Conservation (phyloP, 2,888 invertebrate genomes). For the Noctuana brunneofusca region DNA sequence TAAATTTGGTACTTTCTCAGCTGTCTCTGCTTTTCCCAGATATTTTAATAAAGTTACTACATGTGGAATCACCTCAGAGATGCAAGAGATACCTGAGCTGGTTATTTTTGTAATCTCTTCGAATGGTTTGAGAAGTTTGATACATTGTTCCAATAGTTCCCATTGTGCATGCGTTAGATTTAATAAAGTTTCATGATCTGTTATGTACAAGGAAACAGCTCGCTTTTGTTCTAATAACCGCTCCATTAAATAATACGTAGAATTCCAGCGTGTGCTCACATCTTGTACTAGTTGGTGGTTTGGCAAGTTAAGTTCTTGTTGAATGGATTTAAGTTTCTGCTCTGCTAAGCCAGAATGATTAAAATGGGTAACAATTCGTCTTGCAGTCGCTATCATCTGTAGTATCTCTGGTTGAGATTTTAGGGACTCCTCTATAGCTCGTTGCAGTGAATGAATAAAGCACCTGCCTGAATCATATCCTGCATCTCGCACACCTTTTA, state of each 20-base stretch:
- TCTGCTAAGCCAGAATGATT: constrained; percentile 38
- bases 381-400: constrained; percentile 42
- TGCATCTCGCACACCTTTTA: constrained; percentile 44
- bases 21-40: constrained; percentile 25
- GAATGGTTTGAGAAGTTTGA: constrained; percentile 43
- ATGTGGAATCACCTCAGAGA: constrained; percentile 43
- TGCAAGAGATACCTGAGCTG: constrained; percentile 43
- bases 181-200: constrained; percentile 37
- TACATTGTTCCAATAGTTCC: constrained; percentile 43
- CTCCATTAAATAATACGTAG: constrained; percentile 42
- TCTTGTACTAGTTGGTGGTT: constrained; percentile 45
- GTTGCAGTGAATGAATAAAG: constrained; percentile 47
- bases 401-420: constrained; percentile 44
- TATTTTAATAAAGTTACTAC: constrained; percentile 1
- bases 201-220: constrained; percentile 41
- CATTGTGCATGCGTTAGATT: constrained; percentile 41
- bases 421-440: constrained; percentile 43
- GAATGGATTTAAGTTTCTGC: constrained; percentile 39
- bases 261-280: constrained; percentile 42
- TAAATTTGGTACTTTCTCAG: neutral
- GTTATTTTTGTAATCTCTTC: constrained; percentile 46
- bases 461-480: constrained; percentile 44
- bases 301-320: constrained; percentile 45
- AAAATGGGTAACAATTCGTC: constrained; percentile 45
- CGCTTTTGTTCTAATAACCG: constrained; percentile 43